Conservation (phyloP, 2,888 invertebrate species). For the Lycophotia porphyrea region DNA sequence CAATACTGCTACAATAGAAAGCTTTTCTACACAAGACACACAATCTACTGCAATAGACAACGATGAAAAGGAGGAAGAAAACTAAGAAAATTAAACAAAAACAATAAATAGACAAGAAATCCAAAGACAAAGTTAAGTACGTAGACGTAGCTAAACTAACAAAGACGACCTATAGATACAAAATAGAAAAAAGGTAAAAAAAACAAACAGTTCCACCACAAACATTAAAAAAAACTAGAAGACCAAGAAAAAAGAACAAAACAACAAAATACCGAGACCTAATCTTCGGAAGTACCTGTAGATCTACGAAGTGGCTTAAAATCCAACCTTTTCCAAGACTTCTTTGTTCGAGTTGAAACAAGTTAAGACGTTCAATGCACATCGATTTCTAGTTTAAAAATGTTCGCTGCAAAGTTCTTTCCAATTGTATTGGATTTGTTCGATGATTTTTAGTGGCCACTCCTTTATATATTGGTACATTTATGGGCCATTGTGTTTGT, state of each 20-base stretch:
- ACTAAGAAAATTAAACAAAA: background rate
- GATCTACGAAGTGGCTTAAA: constrained; percentile 60
- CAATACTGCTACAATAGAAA: background rate
- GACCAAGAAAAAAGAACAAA: constrained; percentile 40
- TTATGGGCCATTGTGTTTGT: constrained; percentile 53
- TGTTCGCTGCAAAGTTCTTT: constrained; percentile 68
- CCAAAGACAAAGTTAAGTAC: background rate
- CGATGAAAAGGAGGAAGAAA: background rate
- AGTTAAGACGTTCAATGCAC: constrained; percentile 72
- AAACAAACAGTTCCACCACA: background rate
- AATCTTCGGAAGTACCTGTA: constrained; percentile 64
- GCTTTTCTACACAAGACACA: background rate
- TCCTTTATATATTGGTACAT: constrained; percentile 61
- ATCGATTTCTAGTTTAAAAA: constrained; percentile 75
- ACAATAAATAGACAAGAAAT: constrained; percentile 9
- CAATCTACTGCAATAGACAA: background rate
- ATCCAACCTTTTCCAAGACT: constrained; percentile 64
- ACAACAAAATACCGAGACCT: constrained; percentile 50
- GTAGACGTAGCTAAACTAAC: background rate
- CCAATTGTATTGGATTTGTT: constrained; percentile 63
- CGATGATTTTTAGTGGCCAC: constrained; percentile 68
- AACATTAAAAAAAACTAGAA: constrained; percentile 46
- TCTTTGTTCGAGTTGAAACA: constrained; percentile 72
- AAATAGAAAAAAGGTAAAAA: constrained; percentile 20
- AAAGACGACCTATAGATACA: constrained; percentile 13